Base-by-base conservation (phyloP, 1,140 invertebrate genomes). In the Drosophila truncata region DNA sequence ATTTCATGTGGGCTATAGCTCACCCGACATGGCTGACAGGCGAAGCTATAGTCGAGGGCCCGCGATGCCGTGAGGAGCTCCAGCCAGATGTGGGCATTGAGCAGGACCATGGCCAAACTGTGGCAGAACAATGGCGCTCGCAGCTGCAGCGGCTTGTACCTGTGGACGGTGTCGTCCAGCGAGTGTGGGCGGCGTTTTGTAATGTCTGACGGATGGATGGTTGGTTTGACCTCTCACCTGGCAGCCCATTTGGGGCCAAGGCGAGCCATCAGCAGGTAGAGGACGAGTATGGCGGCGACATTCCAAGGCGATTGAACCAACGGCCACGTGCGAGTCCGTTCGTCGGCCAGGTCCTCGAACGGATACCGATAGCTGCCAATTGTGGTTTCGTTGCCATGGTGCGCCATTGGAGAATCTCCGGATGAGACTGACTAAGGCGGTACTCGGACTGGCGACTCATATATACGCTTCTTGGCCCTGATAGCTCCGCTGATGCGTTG, bases 11-110 rank as follows among this genome's bases (percentile, higher is more conserved):
- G 95, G 90, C 97, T 95, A 72, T 96, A 95, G 39, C 95, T 95
- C 77, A 97, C 96, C 63, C 95, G 94, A 75, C 98, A 97, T 3
- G 97, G 96, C 92, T 99, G 97, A 92, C 98, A 99, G 18, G 96
- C 95, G 91, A 98, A 97, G 92, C 96, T 98, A 92, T 99, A 99
- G 60, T 95, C 95, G 63, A 97, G 93, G 83, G 95, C 95, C 46
- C 95, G 96, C 18, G 97, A 96, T 31, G 96, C 95, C 58, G 96
- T 94, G 62, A 96, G 93, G 33, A 98, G 88, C 95, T 98, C 94
- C 62, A 96, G 92, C 52, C 95, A 96, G 90, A 98, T 98, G 91
- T 98, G 98, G 6, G 95, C 95, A 93, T 98, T 99, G 18, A 98
- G 94, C 27, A 94, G 92, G 44, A 97, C 96, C 95, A 99, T 97